phyloP scores from a whole-genome alignment of 1,140 invertebrate species.

The Heliconius himera region DNA sequence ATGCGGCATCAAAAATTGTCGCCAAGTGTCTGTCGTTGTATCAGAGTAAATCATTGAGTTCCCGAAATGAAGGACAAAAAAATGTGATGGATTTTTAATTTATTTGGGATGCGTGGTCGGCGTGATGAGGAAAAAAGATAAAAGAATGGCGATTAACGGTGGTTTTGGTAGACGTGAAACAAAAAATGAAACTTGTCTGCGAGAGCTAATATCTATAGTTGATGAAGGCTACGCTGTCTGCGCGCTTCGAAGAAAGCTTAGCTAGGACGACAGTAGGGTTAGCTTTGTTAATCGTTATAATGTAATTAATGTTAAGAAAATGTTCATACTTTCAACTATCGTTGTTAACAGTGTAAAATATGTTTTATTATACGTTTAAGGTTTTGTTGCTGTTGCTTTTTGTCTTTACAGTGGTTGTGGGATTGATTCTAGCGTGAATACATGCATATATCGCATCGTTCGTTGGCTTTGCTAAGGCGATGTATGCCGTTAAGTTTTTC shows the following conservation, averaged over 20 bases:
- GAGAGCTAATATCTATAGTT: conserved; percentile 23
- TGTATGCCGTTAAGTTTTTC: background rate
- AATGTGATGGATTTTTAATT: conserved; percentile 72
- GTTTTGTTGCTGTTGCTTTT: background rate
- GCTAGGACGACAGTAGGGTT: background rate
- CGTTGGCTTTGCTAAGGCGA: background rate
- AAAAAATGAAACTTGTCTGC: conserved; percentile 41
- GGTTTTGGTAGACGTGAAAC: conserved; percentile 37
- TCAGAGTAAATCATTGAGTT: conserved; percentile 41
- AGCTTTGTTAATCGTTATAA: background rate
- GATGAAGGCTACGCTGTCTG: conserved; percentile 3
- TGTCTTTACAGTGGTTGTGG: background rate
- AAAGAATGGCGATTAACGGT: conserved; percentile 51
- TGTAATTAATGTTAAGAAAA: background rate
- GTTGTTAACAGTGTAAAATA: background rate
- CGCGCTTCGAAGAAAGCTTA: conserved; percentile 2
- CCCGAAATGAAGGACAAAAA: conserved; percentile 42
- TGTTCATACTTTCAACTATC: background rate
- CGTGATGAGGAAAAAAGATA: conserved; percentile 50
- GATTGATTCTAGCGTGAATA: background rate
- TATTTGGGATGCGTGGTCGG: conserved; percentile 54
- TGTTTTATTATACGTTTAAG: background rate
- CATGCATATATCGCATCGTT: too few species aligned
- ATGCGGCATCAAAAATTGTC: conserved; percentile 29
- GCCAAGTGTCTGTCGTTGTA: conserved; percentile 35